Conservation (phyloP, 2,113 vertebrate species). For the Centropus bengalensis region DNA sequence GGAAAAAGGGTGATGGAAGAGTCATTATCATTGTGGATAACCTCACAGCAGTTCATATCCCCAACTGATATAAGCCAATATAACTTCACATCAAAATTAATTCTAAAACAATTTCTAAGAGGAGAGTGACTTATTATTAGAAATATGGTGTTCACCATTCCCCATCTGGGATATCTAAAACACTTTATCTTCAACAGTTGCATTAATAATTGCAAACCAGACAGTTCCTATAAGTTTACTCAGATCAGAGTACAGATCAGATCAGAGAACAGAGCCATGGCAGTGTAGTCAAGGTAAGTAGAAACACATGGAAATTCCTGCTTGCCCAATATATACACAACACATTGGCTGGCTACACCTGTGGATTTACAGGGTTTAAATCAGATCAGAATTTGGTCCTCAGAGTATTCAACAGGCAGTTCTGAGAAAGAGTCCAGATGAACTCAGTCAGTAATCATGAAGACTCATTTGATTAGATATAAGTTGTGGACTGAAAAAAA, state of each 20-base stretch:
- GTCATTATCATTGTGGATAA: not conserved
- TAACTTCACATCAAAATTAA: not conserved
- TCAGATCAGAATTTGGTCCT: not conserved
- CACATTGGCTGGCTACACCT: not conserved
- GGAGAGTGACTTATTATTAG: not conserved
- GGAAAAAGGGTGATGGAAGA: not conserved
- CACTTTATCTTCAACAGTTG: not conserved
- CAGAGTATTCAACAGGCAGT: not conserved
- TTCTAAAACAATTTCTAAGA: not conserved
- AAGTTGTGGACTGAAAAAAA: not conserved
- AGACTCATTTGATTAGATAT: not conserved
- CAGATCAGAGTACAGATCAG: too few species aligned
- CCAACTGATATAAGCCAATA: not conserved
- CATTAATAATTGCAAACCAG: not conserved
- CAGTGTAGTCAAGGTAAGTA: not conserved
- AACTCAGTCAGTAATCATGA: not conserved
- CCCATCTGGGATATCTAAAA: not conserved
- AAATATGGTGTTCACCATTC: not conserved
- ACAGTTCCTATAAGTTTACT: not conserved
- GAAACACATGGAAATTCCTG: slow-evolving; percentile 50
- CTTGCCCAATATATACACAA: not conserved
- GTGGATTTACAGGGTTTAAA: slow-evolving; percentile 36
- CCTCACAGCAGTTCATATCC: not conserved
- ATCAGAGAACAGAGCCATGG: not conserved
- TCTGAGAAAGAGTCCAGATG: slow-evolving; percentile 19